Conservation (phyloP, 2,797 vertebrate species). For the Bryconaethiops microstoma region DNA sequence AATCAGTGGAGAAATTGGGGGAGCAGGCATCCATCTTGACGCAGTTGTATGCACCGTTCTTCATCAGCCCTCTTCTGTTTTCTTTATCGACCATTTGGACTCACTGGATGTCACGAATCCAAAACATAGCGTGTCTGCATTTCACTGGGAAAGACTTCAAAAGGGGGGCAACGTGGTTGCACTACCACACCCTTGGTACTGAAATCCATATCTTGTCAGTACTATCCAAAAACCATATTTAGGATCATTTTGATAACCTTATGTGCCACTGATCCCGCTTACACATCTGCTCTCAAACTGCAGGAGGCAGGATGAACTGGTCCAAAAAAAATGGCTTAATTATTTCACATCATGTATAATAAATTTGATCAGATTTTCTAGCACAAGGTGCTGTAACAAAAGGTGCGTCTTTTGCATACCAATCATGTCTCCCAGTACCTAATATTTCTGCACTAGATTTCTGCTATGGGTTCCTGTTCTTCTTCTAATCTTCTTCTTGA, state of each 20-base stretch:
- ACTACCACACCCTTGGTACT: no score
- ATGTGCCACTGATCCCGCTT: background rate
- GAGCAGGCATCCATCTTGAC: slow-evolving; percentile 67
- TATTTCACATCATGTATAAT: no score
- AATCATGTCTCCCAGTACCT: background rate
- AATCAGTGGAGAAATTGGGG: slow-evolving; percentile 24
- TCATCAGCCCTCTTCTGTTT: background rate
- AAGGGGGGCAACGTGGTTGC: slow-evolving; percentile 4
- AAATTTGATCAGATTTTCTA: no score
- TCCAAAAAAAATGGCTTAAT: no score
- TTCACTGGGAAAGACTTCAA: background rate
- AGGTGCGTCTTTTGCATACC: background rate
- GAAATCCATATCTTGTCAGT: background rate
- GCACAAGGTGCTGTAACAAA: no score
- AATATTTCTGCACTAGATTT: background rate
- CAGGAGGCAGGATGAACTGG: background rate
- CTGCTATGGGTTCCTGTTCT: background rate
- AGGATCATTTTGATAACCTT: background rate
- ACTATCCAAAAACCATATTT: background rate
- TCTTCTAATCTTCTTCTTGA: slow-evolving; percentile 43
- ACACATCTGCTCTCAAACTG: background rate
- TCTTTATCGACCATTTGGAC: slow-evolving; percentile 6
- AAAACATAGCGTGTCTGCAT: background rate
- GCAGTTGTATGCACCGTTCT: slow-evolving; percentile 56
- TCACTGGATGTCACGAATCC: background rate